Conservation (phyloP, 1,140 invertebrate genomes). For the Hormaphis cornu region DNA sequence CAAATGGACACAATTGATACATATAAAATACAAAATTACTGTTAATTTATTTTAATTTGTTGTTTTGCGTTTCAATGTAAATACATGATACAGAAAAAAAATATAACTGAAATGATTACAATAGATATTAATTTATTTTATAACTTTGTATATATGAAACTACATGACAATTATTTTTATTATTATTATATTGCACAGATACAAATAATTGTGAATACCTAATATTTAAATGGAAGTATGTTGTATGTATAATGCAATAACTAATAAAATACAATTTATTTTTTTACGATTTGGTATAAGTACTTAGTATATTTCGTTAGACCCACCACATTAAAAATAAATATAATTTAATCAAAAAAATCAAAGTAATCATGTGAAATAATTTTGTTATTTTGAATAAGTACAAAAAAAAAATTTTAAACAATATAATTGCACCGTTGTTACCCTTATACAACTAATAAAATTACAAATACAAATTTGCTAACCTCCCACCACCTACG, state of each 20-base stretch:
- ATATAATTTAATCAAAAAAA: slow-evolving; percentile 9
- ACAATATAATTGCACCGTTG: slow-evolving; percentile 21
- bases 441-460: slow-evolving; percentile 20
- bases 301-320: not conserved
- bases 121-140: not conserved
- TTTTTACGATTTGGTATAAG: not conserved
- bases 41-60: too few species aligned
- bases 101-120: not conserved
- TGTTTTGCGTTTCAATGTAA: too few species aligned
- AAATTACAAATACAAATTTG: slow-evolving; percentile 12
- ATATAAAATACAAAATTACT: not conserved
- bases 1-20: not conserved
- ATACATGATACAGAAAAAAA: too few species aligned
- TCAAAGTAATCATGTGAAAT: not conserved
- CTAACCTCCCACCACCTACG: slow-evolving; percentile 19
- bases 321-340: slow-evolving; percentile 20
- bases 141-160: not conserved
- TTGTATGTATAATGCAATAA: not conserved
- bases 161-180: not conserved
- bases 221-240: not conserved
- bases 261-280: slow-evolving; percentile 14
- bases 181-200: slow-evolving; percentile 9
- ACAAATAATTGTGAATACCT: not conserved
- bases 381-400: slow-evolving; percentile 20
- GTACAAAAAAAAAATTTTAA: slow-evolving; percentile 1